Conservation (phyloP, 1,140 invertebrate species). For the Papilio glaucus region DNA sequence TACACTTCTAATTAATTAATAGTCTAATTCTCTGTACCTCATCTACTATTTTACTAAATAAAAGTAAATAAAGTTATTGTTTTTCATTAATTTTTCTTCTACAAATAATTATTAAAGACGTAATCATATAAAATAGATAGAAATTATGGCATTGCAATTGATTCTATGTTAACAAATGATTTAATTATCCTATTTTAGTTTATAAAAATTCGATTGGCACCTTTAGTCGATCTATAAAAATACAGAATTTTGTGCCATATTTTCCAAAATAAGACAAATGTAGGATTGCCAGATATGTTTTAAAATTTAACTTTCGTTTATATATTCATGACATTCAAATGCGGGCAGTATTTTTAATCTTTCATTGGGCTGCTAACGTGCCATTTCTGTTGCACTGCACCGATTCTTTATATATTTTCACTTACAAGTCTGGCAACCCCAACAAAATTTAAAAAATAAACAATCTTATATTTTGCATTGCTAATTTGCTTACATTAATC, state of each 20-base stretch:
- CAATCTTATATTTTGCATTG: no score
- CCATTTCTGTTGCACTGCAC: no score
- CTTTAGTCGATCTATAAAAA: slow-evolving; percentile 34
- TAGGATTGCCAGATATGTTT: background rate
- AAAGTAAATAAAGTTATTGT: no score
- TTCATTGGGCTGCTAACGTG: no score
- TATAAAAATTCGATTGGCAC: slow-evolving; percentile 33
- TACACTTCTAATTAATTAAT: no score
- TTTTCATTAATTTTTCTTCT: no score
- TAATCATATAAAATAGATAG: background rate
- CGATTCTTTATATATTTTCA: background rate
- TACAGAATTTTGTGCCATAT: slow-evolving; percentile 35
- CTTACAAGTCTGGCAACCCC: slow-evolving; percentile 7
- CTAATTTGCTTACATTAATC: slow-evolving; percentile 1
- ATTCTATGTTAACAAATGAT: background rate
- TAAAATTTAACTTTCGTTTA: background rate
- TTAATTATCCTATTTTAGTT: slow-evolving; percentile 22
- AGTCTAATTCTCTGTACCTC: no score
- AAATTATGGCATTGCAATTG: background rate
- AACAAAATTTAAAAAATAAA: no score
- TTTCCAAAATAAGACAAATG: background rate
- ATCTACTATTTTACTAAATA: no score
- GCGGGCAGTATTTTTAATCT: no score
- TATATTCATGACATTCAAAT: background rate
- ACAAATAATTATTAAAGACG: background rate